A percentile compares a stretch with the other conserved stretches of the same genome.
These are phyloP conservation scores for Hemithea aestivaria DNA, from an alignment of 2,888 invertebrate genomes.

Conservation along the genomic window DNA sequence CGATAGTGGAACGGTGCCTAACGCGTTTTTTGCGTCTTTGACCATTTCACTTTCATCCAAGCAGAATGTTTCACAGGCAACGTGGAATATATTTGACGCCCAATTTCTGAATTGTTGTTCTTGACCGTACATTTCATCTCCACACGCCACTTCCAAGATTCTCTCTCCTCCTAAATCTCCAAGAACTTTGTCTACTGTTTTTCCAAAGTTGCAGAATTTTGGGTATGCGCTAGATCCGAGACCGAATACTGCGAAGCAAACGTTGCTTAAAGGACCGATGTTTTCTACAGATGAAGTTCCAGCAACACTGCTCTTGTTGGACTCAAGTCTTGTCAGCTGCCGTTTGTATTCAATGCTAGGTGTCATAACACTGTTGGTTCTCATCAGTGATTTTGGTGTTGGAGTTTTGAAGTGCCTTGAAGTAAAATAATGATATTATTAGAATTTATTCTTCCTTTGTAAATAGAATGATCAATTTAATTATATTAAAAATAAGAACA, in stretches of 20 bases:
- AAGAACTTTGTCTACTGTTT: slow-evolving; percentile 92
- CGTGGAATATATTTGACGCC: slow-evolving; percentile 91
- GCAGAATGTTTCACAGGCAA: slow-evolving; percentile 95
- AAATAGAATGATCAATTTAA: no score
- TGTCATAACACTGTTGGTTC: slow-evolving; percentile 85
- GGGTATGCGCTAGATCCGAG: slow-evolving; percentile 97
- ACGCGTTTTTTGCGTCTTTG: slow-evolving; percentile 86
- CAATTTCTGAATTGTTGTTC: slow-evolving; percentile 95
- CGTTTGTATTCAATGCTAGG: slow-evolving; percentile 74
- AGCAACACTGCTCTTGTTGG: slow-evolving; percentile 79
- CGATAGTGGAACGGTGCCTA: slow-evolving; percentile 85
- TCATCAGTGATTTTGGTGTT: slow-evolving; percentile 92
- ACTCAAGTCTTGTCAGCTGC: slow-evolving; percentile 80
- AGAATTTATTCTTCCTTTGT: no score
- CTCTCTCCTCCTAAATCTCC: slow-evolving; percentile 94
- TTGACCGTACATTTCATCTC: slow-evolving; percentile 97
- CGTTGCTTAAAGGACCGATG: slow-evolving; percentile 93
- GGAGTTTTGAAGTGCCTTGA: slow-evolving; percentile 81
- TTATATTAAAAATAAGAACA: neutral
- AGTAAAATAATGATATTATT: slow-evolving; percentile 13
- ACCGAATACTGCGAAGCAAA: slow-evolving; percentile 95
- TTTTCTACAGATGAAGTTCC: slow-evolving; percentile 87
- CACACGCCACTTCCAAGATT: slow-evolving; percentile 87
- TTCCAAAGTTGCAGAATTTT: slow-evolving; percentile 96
- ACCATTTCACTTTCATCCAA: slow-evolving; percentile 92